Evolutionary conservation across 2,113 vertebrate genomes (phyloP), one percentile per base, ranked within the genome.

Genomic region (Campylomormyrus tamandua): DNA sequence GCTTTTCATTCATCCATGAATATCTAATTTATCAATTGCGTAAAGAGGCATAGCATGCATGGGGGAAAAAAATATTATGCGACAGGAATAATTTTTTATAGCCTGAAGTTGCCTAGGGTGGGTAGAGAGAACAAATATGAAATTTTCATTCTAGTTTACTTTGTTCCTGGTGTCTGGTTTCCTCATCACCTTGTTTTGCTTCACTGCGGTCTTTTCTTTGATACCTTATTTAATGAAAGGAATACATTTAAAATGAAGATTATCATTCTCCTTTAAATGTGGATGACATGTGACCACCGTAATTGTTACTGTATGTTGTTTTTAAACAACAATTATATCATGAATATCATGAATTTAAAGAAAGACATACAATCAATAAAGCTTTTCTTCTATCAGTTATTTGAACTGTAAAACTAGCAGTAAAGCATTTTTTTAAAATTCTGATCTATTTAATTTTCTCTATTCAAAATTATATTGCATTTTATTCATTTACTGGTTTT

Each of bases 21-120:
- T 95, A 96, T 95, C 95, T 94, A 92, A 96, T 96, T 95, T 94
- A 96, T 96, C 94, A 96, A 92, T 96, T 95, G 94, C 95, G 92
- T 96, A 95, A 94, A 95, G 90, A 94, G 91, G 93, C 93, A 94
- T 92, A 94, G 93, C 94, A 94, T 96, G 94, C 94, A 94, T 95
- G 94, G 93, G 95, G 95, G 94, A 94, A 92, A 91, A 91, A 94
- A 94, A 91, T 94, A 95, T 96, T 96, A 96, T 95, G 93, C 94
- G 93, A 94, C 93, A 83, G 91, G 95, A 93, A 95, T 95, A 96
- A 96, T 96, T 93, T 92, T 96, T 95, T 93, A 92, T 91, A 95
- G 92, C 93, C 95, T 92, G 93, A 94, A 92, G 91, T 93, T 93
- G 95, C 95, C 95, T 94, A 91, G 93, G 93, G 94, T 93, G 91